A percentile compares a stretch with the other conserved stretches of the same genome.
These are phyloP conservation scores for Chelonus formosanus DNA, from an alignment of 2,888 invertebrate species.

Conservation along the genomic window DNA sequence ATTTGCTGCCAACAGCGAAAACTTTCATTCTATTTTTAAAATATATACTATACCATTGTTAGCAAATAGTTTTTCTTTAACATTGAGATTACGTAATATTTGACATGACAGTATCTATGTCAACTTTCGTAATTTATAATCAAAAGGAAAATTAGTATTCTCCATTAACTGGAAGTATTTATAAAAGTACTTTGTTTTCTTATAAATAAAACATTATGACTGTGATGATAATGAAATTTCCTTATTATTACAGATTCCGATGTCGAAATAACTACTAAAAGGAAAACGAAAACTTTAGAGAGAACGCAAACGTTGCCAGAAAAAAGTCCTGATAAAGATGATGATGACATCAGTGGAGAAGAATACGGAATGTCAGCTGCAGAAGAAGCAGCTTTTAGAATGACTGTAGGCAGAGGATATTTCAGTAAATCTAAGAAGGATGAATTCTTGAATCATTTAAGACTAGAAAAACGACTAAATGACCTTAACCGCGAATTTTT, in stretches of 20 bases:
- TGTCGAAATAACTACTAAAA: constrained; percentile 44
- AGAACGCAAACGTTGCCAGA: background rate
- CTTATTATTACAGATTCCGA: constrained; percentile 39
- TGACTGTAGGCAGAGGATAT: constrained; percentile 55
- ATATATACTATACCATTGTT: too few relatives aligned
- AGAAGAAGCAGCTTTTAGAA: constrained; percentile 53
- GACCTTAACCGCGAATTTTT: constrained; percentile 52
- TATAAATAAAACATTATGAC: too few relatives aligned
- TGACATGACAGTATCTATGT: too few relatives aligned
- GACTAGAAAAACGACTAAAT: constrained; percentile 55
- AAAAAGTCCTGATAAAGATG: constrained; percentile 20
- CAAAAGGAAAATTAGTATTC: too few relatives aligned
- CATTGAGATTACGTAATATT: too few relatives aligned
- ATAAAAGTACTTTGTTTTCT: too few relatives aligned
- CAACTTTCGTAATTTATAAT: too few relatives aligned
- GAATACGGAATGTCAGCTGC: constrained; percentile 49
- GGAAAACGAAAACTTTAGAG: constrained; percentile 23
- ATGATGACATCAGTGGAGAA: constrained; percentile 37
- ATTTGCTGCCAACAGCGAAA: too few relatives aligned
- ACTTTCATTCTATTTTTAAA: too few relatives aligned
- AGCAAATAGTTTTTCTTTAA: too few relatives aligned
- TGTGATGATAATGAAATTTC: background rate
- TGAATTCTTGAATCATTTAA: constrained; percentile 55
- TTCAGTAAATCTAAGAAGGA: constrained; percentile 57
- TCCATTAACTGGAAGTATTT: too few relatives aligned